Evolutionary conservation across 2,797 vertebrate species (phyloP), one percentile per base, ranked within the genome.

Genomic region (Setipinna tenuifilis): DNA sequence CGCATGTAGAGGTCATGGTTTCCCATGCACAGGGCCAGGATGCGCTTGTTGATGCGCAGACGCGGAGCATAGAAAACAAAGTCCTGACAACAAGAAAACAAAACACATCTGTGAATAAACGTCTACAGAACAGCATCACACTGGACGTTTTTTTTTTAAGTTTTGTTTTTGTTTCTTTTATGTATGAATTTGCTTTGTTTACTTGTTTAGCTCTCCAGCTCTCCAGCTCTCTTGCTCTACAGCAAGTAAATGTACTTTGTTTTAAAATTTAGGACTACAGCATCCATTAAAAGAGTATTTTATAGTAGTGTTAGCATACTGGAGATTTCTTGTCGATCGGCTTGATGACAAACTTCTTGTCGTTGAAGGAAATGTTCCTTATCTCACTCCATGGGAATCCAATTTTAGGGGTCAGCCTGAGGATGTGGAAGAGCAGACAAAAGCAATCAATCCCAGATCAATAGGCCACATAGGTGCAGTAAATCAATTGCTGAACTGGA

Each of bases 311-410:
- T 71, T 44, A 86, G 81, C 95, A 94, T 96, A 99, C 98, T 92
- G 98, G 98, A 78, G 98, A 94, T 95, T 99, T 99, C 95, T 98
- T 99, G 94, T 99, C 98, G 85, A 99, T 99, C 59, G 98, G 97
- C 91, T 99, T 99, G 93, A 99, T 99, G 91, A 98, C 95, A 93
- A 99, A 99, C 92, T 99, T 99, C 96, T 99, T 99, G 92, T 99
- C 98, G 78, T 98, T 99, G 94, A 99, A 99, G 88, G 98, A 99
- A 88, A 99, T 98, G 89, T 99, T 99, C 88, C 97, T 95, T 93
- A 99, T 99, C 93, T 99, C 98, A 87, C 98, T 99, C 98, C 98
- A 99, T 28, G 98, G 98, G 89, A 99, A 99, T 87, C 98, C 98
- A 87, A 99, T 99, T 95, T 98, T 99, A 0, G 98, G 98, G 68